Base-by-base conservation (phyloP, 2,113 vertebrate genomes). In the Progne subis region DNA sequence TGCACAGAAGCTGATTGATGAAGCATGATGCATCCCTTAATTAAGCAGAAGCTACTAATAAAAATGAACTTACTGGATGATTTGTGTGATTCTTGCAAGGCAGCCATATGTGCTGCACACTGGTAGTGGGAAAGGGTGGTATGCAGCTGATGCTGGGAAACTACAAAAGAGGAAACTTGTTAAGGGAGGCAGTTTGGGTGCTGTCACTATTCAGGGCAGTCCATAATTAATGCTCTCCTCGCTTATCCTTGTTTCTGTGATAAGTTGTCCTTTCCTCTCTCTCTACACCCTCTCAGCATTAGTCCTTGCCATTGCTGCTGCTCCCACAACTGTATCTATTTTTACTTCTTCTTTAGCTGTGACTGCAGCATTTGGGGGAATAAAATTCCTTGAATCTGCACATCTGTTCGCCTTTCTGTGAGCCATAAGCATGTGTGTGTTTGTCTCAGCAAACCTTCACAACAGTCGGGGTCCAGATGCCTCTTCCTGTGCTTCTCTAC, bases 41-140 rank as follows among this genome's bases (percentile, higher is more conserved):
- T 97, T 97, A 98, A 98, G 95, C 95, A 97, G 97, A 97, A 97
- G 96, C 96, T 96, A 95, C 96, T 96, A 93, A 98, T 95, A 97
- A 97, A 96, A 97, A 96, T 96, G 96, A 97, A 97, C 91, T 96
- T 95, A 52, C 60, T 47, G 91, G 83, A 82, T 98, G 97, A 97
- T 97, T 97, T 97, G 96, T 96, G 87, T 93, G 82, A 59, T 96
- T 84, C 91, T 88, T 86, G 87, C 83, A 88, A 96, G 81, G 79
- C 53, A 90, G 85, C 92, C 89, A 94, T 94, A 94, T 96, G 95
- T 90, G 94, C 94, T 79, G 93, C 79, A 52, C 82, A 82, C 87
- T 83, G 82, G 89, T 68, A 86, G 94, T 83, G 90, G 76, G 69
- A 70, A 91, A 88, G 82, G 82, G 61, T 83, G 90, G 60, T 53